Evolutionary conservation across 2,113 vertebrate genomes (phyloP).

Genomic region (human): GRCh38 chr5:108339501-108340000

Average conservation of each 20-base stretch:
- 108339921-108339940: conserved; percentile 33
- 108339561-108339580: not conserved
- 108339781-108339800: not conserved
- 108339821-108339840: not conserved
- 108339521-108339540: conserved; percentile 4
- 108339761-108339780: not conserved
- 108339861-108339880: not conserved
- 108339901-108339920: conserved; percentile 51
- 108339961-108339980: conserved; percentile 15
- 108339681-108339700: not conserved
- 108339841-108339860: not conserved
- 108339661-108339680: conserved; percentile 1
- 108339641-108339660: not conserved
- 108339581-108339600: not conserved
- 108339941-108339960: conserved; percentile 14
- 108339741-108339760: not conserved
- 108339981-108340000: not conserved
- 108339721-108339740: not conserved
- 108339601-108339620: not conserved
- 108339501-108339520: conserved; percentile 7
- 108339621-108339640: not conserved
- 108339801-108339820: not conserved
- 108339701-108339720: not conserved
- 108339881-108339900: not conserved
- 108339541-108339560: not conserved